Evolutionary conservation across 2,113 vertebrate genomes (phyloP).

Genomic region (Genyomyrus donnyi): DNA sequence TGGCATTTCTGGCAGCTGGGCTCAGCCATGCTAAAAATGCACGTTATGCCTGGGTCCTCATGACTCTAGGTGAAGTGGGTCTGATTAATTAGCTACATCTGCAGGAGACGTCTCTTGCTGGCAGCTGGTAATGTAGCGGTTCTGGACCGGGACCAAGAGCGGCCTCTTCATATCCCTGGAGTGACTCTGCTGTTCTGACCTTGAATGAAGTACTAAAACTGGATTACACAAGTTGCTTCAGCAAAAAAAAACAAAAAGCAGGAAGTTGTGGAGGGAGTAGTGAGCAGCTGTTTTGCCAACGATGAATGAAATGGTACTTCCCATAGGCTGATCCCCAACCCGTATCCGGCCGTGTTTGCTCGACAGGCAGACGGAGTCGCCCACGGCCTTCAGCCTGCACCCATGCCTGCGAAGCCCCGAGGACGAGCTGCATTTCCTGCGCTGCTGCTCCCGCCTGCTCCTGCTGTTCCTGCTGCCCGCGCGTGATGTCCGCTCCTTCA

Average conservation of each 20-base stretch:
- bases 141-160: background rate
- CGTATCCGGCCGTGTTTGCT: background rate
- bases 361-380: constrained; percentile 80
- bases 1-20: background rate
- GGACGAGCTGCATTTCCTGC: constrained; percentile 84
- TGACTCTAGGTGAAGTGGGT: background rate
- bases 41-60: background rate
- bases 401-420: constrained; percentile 74
- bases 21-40: background rate
- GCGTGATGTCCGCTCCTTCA: constrained; percentile 80
- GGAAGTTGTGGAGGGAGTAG: background rate
- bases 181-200: background rate
- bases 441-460: constrained; percentile 81
- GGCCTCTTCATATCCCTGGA: background rate
- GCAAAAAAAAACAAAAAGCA: background rate
- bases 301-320: background rate
- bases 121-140: background rate
- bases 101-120: background rate
- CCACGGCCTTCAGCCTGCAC: constrained; percentile 78
- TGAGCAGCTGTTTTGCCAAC: background rate
- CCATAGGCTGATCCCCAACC: background rate
- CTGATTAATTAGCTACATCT: background rate
- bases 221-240: background rate
- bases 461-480: constrained; percentile 82
- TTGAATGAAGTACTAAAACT: background rate